phyloP scores from a whole-genome alignment of 37 sponge, comb jelly and placozoan species.

The Dysidea cf. avara region DNA sequence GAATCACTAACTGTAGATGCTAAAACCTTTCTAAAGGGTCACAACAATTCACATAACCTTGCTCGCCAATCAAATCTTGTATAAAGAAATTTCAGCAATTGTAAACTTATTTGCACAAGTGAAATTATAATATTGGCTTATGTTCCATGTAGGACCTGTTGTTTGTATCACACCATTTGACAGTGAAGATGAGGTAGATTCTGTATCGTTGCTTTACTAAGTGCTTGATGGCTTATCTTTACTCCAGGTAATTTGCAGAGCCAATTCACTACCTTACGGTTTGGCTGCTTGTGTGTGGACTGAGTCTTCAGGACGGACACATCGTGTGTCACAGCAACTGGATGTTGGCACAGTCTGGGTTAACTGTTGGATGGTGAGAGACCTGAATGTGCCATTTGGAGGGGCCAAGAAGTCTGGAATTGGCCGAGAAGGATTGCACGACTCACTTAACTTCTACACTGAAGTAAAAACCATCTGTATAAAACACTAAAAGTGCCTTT shows the following conservation, averaged over 20 bases:
- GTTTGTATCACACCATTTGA: slow-evolving; percentile 82
- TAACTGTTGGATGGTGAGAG: slow-evolving; percentile 88
- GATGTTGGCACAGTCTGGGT: slow-evolving; percentile 92
- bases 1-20: too few relatives aligned
- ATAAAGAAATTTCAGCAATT: too few relatives aligned
- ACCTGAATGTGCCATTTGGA: slow-evolving; percentile 89
- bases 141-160: too few relatives aligned
- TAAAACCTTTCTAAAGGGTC: too few relatives aligned
- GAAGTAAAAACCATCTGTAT: slow-evolving; percentile 87
- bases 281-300: slow-evolving; percentile 86
- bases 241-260: slow-evolving; percentile 61
- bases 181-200: slow-evolving; percentile 76
- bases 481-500: slow-evolving; percentile 62
- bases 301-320: slow-evolving; percentile 64
- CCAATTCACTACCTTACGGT: slow-evolving; percentile 80
- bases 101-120: too few relatives aligned
- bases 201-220: not conserved
- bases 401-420: slow-evolving; percentile 86
- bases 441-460: slow-evolving; percentile 83
- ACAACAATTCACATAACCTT: too few relatives aligned
- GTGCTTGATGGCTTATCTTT: too few relatives aligned
- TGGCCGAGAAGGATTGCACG: slow-evolving; percentile 82
- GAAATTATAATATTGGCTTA: too few relatives aligned
- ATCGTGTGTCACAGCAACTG: slow-evolving; percentile 76
- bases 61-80: too few relatives aligned